Evolutionary conservation across 2,113 vertebrate species (phyloP), one percentile per base, ranked within the genome.

Genomic region (Cyanoderma ruficeps): DNA sequence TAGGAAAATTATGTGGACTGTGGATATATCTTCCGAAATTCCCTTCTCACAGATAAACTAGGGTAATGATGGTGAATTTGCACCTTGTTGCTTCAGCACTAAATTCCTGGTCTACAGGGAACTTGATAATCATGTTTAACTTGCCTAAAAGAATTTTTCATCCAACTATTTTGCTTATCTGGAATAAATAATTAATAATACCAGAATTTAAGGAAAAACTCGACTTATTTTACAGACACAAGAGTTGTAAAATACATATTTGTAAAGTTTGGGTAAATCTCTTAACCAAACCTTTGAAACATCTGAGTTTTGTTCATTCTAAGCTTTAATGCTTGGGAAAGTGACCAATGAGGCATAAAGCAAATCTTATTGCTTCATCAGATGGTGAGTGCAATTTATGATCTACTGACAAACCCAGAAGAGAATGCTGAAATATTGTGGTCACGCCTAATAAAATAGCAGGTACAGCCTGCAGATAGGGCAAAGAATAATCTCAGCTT

Each of bases 331-430:
- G 93, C 95, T 91, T 56, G 72, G 78, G 76, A 87, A 93, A 90
- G 52, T 94, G 94, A 86, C 85, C 96, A 97, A 95, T 97, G 96
- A 97, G 95, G 95, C 97, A 96, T 91, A 97, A 97, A 97, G 96
- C 92, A 97, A 97, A 97, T 96, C 96, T 95, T 96, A 97, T 94
- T 97, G 94, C 95, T 97, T 96, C 93, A 96, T 97, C 96, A 96
- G 96, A 95, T 96, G 96, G 92, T 94, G 93, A 94, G 61, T 75
- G 63, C 95, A 97, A 97, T 97, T 97, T 97, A 97, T 94, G 96
- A 94, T 94, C 89, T 74, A 90, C 96, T 95, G 94, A 97, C 96
- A 97, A 96, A 97, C 75, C 76, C 87, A 94, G 82, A 86, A 95
- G 89, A 96, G 96, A 97, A 96, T 94, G 93, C 94, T 97, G 95